These are phyloP conservation scores for Ichneumoninae sp. DNA, from an alignment of 2,888 invertebrate genomes.

Conservation along the genomic window DNA sequence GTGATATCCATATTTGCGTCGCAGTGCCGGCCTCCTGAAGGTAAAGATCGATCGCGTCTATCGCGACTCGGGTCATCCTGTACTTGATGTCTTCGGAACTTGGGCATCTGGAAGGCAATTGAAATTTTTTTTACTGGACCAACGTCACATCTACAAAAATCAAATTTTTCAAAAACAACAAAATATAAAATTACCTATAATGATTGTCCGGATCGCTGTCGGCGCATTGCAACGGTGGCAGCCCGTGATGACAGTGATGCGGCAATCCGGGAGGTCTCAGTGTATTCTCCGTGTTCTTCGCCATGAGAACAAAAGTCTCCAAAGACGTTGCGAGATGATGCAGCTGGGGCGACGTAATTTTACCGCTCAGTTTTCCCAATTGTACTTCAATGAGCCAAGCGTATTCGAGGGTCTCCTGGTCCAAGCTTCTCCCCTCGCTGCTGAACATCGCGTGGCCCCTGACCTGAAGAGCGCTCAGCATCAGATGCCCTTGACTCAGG, in stretches of 20 bases:
- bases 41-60: constrained; percentile 96
- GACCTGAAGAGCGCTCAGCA: constrained; percentile 94
- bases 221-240: constrained; percentile 89
- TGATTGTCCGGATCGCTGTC: constrained; percentile 89
- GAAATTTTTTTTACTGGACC: neutral
- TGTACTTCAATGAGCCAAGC: constrained; percentile 98
- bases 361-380: constrained; percentile 96
- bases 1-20: constrained; percentile 94
- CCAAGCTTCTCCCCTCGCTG: constrained; percentile 93
- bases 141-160: neutral
- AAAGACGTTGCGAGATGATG: constrained; percentile 94
- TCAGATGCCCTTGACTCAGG: constrained; percentile 93
- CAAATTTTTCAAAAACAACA: no score
- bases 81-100: constrained; percentile 90
- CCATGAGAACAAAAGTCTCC: constrained; percentile 94
- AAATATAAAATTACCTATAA: constrained; percentile 85
- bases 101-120: constrained; percentile 76
- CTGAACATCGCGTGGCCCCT: constrained; percentile 99
- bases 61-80: constrained; percentile 94
- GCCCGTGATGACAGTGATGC: constrained; percentile 92
- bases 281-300: constrained; percentile 95
- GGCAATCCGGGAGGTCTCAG: constrained; percentile 92
- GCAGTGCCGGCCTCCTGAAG: constrained; percentile 95
- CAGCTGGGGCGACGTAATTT: constrained; percentile 94
- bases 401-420: constrained; percentile 98